Conservation (phyloP, 1,140 invertebrate genomes). For the Temnothorax curvispinosus region DNA sequence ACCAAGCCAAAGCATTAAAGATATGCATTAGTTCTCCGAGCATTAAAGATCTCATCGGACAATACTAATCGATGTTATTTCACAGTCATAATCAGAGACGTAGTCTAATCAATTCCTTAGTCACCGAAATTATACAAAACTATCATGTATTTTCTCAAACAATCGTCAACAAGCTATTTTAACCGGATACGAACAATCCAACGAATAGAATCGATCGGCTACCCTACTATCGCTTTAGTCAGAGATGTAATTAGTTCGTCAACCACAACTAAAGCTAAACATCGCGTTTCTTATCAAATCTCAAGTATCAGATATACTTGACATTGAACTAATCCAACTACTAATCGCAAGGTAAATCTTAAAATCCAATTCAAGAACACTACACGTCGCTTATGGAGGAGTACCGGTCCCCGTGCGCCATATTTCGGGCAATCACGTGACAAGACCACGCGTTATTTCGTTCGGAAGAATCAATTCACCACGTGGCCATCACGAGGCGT, state of each 20-base stretch:
- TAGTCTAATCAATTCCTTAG: background rate
- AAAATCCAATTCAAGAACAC: background rate
- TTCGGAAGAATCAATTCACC: conserved; percentile 9
- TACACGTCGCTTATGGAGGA: background rate
- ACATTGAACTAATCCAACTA: background rate
- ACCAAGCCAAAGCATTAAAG: background rate
- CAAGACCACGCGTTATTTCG: conserved; percentile 11
- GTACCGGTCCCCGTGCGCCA: background rate
- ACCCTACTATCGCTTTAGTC: background rate
- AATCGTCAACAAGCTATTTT: background rate
- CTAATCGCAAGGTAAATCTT: background rate
- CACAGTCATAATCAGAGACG: conserved; percentile 4
- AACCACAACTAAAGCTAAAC: background rate
- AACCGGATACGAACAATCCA: background rate
- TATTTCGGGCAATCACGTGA: conserved; percentile 43
- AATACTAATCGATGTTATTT: background rate
- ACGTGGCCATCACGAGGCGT: conserved; percentile 38
- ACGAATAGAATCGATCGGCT: conserved; percentile 1
- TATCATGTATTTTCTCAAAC: background rate
- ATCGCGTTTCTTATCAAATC: background rate
- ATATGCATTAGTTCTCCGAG: background rate
- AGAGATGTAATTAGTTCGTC: background rate
- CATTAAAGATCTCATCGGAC: background rate
- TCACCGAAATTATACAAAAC: background rate
- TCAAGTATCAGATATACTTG: background rate